phyloP scores from a whole-genome alignment of 2,797 vertebrate genomes.

The Miopithecus talapoin region DNA sequence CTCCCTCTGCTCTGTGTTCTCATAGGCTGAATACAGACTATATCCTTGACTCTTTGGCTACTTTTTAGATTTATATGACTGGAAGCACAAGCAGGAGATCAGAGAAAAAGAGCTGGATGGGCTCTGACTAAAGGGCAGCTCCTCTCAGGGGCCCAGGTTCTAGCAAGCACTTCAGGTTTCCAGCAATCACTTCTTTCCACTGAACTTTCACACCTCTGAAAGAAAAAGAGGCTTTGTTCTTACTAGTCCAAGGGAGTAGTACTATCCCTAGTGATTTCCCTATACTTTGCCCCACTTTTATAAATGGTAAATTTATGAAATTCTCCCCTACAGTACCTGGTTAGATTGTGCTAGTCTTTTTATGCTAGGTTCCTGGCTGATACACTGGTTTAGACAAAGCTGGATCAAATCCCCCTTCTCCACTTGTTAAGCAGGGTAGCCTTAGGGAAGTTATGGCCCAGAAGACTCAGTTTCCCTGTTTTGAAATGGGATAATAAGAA shows the following conservation, averaged over 20 bases:
- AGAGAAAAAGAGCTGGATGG: not conserved
- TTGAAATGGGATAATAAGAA: not conserved
- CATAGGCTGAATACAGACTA: not conserved
- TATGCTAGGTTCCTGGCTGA: not conserved
- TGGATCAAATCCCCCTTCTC: not conserved
- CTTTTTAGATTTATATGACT: not conserved
- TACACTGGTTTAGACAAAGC: not conserved
- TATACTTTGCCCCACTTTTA: not conserved
- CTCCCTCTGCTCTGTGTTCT: not conserved
- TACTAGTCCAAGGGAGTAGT: not conserved
- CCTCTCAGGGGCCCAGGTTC: too few relatives aligned
- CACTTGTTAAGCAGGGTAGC: not conserved
- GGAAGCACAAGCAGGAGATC: not conserved
- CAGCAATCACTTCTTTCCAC: not conserved
- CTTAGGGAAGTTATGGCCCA: not conserved
- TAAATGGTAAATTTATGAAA: not conserved
- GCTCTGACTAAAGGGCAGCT: not conserved
- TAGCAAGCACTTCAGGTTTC: not conserved
- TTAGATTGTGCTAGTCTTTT: not conserved
- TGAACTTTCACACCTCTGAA: not conserved
- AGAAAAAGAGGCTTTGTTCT: not conserved
- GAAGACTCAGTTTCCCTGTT: not conserved
- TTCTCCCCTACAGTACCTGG: not conserved
- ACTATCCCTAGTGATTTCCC: not conserved
- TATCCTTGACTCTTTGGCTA: not conserved